Conservation (phyloP, 2,113 vertebrate genomes). For the Paratilapia polleni region DNA sequence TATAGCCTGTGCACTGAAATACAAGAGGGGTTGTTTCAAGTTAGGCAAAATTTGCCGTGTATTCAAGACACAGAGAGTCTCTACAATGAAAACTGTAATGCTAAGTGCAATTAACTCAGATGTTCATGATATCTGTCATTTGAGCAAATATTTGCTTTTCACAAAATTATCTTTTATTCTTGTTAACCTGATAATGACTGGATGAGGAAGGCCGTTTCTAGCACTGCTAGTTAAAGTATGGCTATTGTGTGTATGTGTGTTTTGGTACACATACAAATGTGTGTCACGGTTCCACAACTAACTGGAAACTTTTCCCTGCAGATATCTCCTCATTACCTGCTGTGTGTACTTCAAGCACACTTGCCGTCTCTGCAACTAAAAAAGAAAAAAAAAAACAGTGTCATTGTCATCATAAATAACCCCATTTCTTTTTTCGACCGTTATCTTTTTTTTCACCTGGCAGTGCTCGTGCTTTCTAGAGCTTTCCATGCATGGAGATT, state of each 20-base stretch:
- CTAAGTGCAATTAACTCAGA: neutral
- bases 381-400: constrained; percentile 45
- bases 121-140: neutral
- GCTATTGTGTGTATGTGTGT: neutral
- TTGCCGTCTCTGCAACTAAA: constrained; percentile 43
- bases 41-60: neutral
- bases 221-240: neutral
- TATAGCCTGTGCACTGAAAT: constrained; percentile 35
- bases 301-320: constrained; percentile 56
- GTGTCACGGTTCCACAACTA: constrained; percentile 63
- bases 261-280: constrained; percentile 18
- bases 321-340: constrained; percentile 61
- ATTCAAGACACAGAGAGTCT: neutral
- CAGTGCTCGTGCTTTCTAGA: constrained; percentile 36
- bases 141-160: constrained; percentile 1
- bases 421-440: neutral
- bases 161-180: neutral
- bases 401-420: constrained; percentile 71
- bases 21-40: constrained; percentile 24
- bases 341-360: constrained; percentile 42
- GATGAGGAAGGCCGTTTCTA: neutral
- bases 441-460: constrained; percentile 42
- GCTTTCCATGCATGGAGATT: constrained; percentile 43
- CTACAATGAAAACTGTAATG: neutral
- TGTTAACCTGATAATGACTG: neutral